Base-by-base conservation (phyloP, 1,140 invertebrate genomes). In the Pseudomyrmex flavicornis region DNA sequence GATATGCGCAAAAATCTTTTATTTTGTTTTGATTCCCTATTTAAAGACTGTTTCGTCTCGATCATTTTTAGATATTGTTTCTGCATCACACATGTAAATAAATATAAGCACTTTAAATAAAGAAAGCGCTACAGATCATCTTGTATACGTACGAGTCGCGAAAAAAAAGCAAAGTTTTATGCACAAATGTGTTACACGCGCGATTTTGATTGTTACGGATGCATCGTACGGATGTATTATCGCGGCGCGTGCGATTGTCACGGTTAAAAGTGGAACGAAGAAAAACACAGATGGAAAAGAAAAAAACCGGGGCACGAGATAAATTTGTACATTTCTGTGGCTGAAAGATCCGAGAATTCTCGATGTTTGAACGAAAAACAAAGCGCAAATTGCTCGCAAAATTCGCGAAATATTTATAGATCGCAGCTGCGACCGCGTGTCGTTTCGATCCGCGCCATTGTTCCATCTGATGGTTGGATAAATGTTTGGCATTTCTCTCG, bases 351-450 rank as follows among this genome's bases (percentile, higher is more conserved):
- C 74, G 72, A 15, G 72, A 77, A 77, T 12, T 26, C 7, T 22
- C 62, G 44, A n/a, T 35, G 44, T 35, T 22, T 44, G 66, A 80
- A 70, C 8, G 17, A n/a, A 61, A 80, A 80, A 72, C 69, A 65
- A 79, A 80, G 54, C 76, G 46, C 62, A 61, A 46, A 10, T 26
- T 62, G 26, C 13, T 13, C n/a, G 50, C 22, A 50, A 80, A 61
- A 80, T 80, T 46, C 65, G 54, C 66, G 22, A 80, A 72, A 80
- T 80, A 72, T 80, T 80, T 80, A 72, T 80, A 80, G 76, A 70
- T 35, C 54, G 44, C 76, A 80, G 76, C 76, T 80, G 66, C 22
- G 76, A 76, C 66, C 52, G 44, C 52, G 54, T 5, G 9, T 26
- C 12, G 12, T 59, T 70, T 4, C 54, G 44, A 70, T 35, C 13